phyloP scores from a whole-genome alignment of 2,797 vertebrate genomes.

The Poliocrania exsul region DNA sequence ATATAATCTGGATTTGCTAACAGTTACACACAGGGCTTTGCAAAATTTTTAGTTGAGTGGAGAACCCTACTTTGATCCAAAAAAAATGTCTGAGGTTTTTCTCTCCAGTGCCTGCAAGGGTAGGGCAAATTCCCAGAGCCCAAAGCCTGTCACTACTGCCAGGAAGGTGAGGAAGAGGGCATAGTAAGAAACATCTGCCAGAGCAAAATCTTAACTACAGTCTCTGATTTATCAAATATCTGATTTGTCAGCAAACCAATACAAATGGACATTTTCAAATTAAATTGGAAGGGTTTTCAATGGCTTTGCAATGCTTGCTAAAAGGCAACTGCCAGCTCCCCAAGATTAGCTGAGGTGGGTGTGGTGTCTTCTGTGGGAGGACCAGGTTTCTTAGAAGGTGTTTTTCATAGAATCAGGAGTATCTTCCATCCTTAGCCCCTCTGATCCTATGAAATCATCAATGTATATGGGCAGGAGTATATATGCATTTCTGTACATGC shows the following conservation, averaged over 20 bases:
- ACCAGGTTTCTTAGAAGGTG: not conserved
- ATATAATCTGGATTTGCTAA: not conserved
- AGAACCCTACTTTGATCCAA: not conserved
- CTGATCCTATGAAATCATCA: not conserved
- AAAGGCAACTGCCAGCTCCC: not conserved
- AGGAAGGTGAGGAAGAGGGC: not conserved
- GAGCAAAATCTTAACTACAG: not conserved
- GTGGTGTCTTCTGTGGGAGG: not conserved
- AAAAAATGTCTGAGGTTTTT: not conserved
- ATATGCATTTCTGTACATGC: not conserved
- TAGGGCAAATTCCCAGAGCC: not conserved
- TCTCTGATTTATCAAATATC: not conserved
- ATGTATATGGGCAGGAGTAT: fast-evolving
- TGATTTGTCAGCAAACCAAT: not conserved
- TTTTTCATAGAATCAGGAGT: not conserved
- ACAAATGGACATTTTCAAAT: not conserved
- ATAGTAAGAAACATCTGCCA: not conserved
- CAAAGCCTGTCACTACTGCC: not conserved
- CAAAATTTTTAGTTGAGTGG: not conserved
- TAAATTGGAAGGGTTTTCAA: not conserved
- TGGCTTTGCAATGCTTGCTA: not conserved
- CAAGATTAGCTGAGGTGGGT: not conserved
- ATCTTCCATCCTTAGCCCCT: not conserved
- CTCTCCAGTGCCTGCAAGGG: not conserved
- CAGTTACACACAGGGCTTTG: not conserved